phyloP scores from a whole-genome alignment of 2,888 invertebrate species.

The Diarsia rubi region DNA sequence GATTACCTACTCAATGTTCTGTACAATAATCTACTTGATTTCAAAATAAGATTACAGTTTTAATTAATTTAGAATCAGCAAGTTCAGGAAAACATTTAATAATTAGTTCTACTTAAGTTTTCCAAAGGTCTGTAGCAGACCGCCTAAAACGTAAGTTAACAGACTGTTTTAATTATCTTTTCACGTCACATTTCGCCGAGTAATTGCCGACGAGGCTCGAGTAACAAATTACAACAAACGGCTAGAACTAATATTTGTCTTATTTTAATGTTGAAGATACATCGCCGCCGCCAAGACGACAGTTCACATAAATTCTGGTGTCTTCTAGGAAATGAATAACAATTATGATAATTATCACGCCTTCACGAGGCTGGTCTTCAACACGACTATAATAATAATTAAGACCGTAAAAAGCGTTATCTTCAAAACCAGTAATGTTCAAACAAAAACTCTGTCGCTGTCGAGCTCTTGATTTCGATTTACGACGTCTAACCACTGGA shows the following conservation, averaged over 20 bases:
- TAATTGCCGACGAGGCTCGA: slow-evolving; percentile 59
- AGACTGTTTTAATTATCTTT: slow-evolving; percentile 69
- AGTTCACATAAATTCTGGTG: slow-evolving; percentile 70
- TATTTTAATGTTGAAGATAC: slow-evolving; percentile 65
- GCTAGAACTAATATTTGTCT: slow-evolving; percentile 57
- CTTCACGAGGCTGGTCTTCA: slow-evolving; percentile 79
- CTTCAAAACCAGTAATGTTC: slow-evolving; percentile 86
- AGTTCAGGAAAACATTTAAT: slow-evolving; percentile 65
- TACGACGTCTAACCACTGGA: slow-evolving; percentile 75
- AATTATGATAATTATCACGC: slow-evolving; percentile 87
- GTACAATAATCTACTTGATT: not conserved
- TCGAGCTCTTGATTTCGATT: slow-evolving; percentile 83
- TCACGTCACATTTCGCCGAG: slow-evolving; percentile 62
- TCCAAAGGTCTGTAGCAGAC: slow-evolving; percentile 62
- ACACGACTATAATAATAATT: slow-evolving; percentile 85
- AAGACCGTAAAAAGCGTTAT: slow-evolving; percentile 86
- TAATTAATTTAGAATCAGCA: slow-evolving; percentile 58
- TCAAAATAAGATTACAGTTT: slow-evolving; percentile 54
- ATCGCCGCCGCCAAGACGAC: slow-evolving; percentile 54
- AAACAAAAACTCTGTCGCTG: slow-evolving; percentile 84
- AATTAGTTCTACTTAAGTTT: slow-evolving; percentile 70
- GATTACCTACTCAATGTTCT: not conserved
- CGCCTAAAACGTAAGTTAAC: slow-evolving; percentile 64
- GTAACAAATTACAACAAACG: slow-evolving; percentile 56
- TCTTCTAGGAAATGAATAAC: slow-evolving; percentile 81